Conservation (phyloP, 1,140 invertebrate genomes). For the Contarinia nasturtii region DNA sequence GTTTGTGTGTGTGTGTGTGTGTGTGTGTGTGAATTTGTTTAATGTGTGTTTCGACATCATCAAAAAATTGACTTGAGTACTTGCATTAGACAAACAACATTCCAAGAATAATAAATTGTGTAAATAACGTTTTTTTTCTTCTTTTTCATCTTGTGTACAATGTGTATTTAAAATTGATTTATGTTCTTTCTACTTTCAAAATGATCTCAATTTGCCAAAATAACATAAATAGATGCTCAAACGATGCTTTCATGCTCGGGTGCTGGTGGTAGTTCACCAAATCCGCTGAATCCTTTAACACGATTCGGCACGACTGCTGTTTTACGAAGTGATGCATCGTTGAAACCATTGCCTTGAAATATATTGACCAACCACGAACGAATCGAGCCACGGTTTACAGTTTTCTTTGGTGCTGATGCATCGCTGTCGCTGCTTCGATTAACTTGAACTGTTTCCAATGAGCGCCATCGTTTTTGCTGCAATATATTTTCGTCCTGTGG, state of each 20-base stretch:
- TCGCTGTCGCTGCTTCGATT: slow-evolving; percentile 17
- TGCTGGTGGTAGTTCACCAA: slow-evolving; percentile 12
- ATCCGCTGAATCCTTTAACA: slow-evolving; percentile 14
- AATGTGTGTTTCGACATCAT: too few relatives aligned
- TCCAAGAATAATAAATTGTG: too few relatives aligned
- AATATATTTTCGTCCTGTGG: slow-evolving; percentile 26
- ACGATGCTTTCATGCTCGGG: slow-evolving; percentile 24
- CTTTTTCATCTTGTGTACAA: too few relatives aligned
- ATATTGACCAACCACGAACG: slow-evolving; percentile 47
- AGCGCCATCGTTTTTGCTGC: slow-evolving; percentile 48
- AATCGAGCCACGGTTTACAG: slow-evolving; percentile 31
- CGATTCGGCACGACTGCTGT: slow-evolving; percentile 13
- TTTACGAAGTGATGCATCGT: slow-evolving; percentile 10
- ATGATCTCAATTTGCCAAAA: too few relatives aligned
- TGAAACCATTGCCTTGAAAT: slow-evolving; percentile 22
- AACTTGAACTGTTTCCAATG: slow-evolving; percentile 45
- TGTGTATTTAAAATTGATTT: too few relatives aligned
- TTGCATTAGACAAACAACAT: too few relatives aligned
- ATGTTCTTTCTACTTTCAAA: too few relatives aligned
- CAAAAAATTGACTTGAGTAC: too few relatives aligned
- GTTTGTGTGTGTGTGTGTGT: too few relatives aligned
- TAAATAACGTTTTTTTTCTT: too few relatives aligned
- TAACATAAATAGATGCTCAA: slow-evolving; percentile 2
- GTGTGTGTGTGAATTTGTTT: too few relatives aligned
- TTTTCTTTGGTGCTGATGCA: slow-evolving; percentile 16